Conservation (phyloP, 2,797 vertebrate species). For the Synaphobranchus kaupii region DNA sequence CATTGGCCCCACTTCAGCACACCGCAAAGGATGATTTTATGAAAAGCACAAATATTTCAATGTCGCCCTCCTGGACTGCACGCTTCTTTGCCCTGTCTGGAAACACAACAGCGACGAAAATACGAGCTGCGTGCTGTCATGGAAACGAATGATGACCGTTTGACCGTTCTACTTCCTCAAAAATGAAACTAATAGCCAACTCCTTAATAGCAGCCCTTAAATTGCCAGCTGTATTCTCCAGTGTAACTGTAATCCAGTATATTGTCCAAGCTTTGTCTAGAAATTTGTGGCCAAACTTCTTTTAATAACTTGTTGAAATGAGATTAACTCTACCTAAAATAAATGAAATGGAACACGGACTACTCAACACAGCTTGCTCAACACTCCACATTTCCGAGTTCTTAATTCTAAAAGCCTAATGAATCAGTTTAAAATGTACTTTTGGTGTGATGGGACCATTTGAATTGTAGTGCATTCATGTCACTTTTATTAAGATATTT, state of each 20-base stretch:
- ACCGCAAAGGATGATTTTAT: neutral
- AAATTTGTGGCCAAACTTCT: neutral
- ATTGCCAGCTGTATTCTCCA: too few relatives aligned
- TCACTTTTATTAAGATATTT: slow-evolving; percentile 60
- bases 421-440: neutral
- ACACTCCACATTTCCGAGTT: neutral
- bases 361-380: neutral
- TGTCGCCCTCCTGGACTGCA: too few relatives aligned
- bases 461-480: slow-evolving; percentile 14
- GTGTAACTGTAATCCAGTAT: too few relatives aligned
- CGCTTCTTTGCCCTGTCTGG: too few relatives aligned
- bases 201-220: too few relatives aligned
- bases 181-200: too few relatives aligned
- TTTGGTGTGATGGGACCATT: slow-evolving; percentile 59
- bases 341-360: neutral
- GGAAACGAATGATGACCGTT: neutral
- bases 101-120: too few relatives aligned
- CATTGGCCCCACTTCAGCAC: neutral
- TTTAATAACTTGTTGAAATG: neutral
- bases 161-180: too few relatives aligned
- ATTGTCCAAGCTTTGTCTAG: neutral
- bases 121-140: neutral
- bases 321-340: neutral
- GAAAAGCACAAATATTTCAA: too few relatives aligned
- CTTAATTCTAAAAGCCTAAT: neutral